phyloP scores from a whole-genome alignment of 2,888 invertebrate species.

The Eucera pruinosa region DNA sequence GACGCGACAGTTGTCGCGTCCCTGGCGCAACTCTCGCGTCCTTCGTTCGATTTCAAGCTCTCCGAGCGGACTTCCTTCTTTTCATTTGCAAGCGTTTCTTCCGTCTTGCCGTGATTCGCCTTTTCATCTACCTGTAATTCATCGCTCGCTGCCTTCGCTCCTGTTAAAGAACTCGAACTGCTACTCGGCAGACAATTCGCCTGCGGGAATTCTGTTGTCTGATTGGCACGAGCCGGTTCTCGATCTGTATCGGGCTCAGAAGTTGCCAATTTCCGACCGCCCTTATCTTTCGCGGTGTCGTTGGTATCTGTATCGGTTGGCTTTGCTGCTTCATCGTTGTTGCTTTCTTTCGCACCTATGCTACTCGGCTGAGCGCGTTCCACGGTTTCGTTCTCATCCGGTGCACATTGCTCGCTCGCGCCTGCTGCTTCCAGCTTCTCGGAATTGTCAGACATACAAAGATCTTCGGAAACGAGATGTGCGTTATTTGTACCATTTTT shows the following conservation, averaged over 20 bases:
- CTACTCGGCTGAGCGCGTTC: conserved; percentile 8
- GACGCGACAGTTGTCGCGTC: neutral
- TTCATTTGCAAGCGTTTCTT: conserved; percentile 27
- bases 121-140: conserved; percentile 1
- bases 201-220: conserved; percentile 9
- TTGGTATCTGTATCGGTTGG: neutral
- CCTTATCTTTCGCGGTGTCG: neutral
- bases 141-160: neutral
- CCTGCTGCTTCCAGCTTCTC: conserved; percentile 32
- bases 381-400: conserved; percentile 7
- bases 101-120: neutral
- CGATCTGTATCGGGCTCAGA: neutral
- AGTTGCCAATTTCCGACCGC: neutral
- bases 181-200: neutral
- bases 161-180: neutral
- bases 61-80: conserved; percentile 4
- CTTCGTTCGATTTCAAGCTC: conserved; percentile 11
- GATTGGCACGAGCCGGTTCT: neutral
- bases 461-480: neutral
- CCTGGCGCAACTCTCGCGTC: neutral
- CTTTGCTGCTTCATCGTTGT: conserved; percentile 16
- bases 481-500: conserved; percentile 7
- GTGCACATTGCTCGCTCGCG: neutral
- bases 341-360: conserved; percentile 44
- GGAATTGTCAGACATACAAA: conserved; percentile 14